Conservation (phyloP, 2,888 invertebrate genomes). For the Litoditis marina region DNA sequence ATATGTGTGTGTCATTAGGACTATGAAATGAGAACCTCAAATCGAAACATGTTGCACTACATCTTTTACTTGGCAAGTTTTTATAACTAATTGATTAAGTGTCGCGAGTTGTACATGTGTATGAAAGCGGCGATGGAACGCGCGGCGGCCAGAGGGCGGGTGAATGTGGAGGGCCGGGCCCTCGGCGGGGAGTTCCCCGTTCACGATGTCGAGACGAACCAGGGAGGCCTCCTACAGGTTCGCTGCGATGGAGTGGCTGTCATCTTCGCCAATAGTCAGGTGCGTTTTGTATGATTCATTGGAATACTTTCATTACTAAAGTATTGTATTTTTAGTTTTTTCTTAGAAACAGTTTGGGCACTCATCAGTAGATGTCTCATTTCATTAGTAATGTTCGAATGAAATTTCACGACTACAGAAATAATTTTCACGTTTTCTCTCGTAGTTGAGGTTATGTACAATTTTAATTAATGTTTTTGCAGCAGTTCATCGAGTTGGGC, state of each 20-base stretch:
- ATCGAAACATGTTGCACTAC: too few species aligned
- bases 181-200: constrained; percentile 90
- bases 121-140: constrained; percentile 97
- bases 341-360: too few species aligned
- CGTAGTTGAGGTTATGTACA: too few species aligned
- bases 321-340: too few species aligned
- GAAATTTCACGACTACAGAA: too few species aligned
- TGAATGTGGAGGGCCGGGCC: constrained; percentile 65
- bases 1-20: too few species aligned
- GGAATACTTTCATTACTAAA: too few species aligned
- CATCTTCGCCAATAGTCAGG: constrained; percentile 90
- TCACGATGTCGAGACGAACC: constrained; percentile 92
- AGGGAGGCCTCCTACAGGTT: constrained; percentile 71
- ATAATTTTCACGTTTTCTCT: too few species aligned
- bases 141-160: constrained; percentile 72
- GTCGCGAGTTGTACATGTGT: constrained; percentile 94
- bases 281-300: neutral
- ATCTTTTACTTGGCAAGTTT: neutral
- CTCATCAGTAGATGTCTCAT: too few species aligned
- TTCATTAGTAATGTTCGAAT: too few species aligned
- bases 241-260: constrained; percentile 99
- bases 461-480: neutral
- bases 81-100: constrained; percentile 69
- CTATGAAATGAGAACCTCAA: too few species aligned
- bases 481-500: constrained; percentile 98